phyloP scores from a whole-genome alignment of 2,888 invertebrate species.

The Peribatodes rhomboidaria region DNA sequence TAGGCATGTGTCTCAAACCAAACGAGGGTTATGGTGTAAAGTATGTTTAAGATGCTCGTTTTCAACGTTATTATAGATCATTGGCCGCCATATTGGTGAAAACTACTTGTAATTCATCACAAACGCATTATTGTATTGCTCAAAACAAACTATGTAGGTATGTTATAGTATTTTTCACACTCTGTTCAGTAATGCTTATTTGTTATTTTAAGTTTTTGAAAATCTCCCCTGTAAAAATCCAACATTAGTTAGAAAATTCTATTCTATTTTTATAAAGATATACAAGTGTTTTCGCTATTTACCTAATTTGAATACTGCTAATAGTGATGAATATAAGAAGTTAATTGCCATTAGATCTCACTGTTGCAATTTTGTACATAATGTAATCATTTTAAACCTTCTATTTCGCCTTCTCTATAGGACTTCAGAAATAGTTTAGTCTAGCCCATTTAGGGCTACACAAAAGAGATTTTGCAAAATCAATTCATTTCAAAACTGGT shows the following conservation, averaged over 20 bases:
- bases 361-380: slow-evolving; percentile 80
- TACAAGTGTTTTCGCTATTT: slow-evolving; percentile 27
- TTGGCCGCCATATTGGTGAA: slow-evolving; percentile 84
- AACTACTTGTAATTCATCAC: slow-evolving; percentile 70
- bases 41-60: slow-evolving; percentile 75
- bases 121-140: slow-evolving; percentile 42
- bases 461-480: slow-evolving; percentile 13
- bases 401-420: slow-evolving; percentile 50
- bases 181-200: background rate
- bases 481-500: slow-evolving; percentile 7
- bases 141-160: slow-evolving; percentile 25
- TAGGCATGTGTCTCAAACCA: slow-evolving; percentile 77
- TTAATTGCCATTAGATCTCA: slow-evolving; percentile 73
- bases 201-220: background rate
- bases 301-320: slow-evolving; percentile 23
- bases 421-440: slow-evolving; percentile 8
- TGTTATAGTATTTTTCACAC: slow-evolving; percentile 4
- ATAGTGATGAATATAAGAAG: slow-evolving; percentile 72
- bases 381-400: slow-evolving; percentile 78
- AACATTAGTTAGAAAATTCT: slow-evolving; percentile 19
- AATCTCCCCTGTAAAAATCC: slow-evolving; percentile 1
- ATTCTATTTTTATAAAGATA: slow-evolving; percentile 33
- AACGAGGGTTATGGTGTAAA: slow-evolving; percentile 72
- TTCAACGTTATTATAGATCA: slow-evolving; percentile 72
- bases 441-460: slow-evolving; percentile 16